Conservation (phyloP, 2,113 vertebrate species). For the Mustelus asterias region DNA sequence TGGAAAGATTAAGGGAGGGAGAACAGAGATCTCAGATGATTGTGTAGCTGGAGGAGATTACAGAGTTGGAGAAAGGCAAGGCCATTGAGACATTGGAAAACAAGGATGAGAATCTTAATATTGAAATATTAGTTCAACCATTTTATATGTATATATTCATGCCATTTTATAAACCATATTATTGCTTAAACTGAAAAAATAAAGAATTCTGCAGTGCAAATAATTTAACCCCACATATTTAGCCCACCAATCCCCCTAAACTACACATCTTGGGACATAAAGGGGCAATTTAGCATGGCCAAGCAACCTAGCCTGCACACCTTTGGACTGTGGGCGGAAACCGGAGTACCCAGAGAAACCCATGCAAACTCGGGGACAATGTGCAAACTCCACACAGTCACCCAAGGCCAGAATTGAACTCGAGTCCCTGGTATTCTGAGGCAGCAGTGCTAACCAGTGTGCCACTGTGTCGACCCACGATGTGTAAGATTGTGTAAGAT, state of each 20-base stretch:
- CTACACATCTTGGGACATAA: too few species aligned
- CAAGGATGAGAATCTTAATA: not conserved
- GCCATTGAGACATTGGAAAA: not conserved
- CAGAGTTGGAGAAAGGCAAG: not conserved
- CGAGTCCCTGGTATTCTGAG: too few species aligned
- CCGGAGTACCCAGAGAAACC: too few species aligned
- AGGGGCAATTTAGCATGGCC: too few species aligned
- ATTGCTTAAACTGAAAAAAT: not conserved
- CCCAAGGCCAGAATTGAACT: too few species aligned
- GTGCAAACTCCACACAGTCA: too few species aligned
- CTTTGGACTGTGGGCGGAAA: too few species aligned
- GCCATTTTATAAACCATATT: not conserved
- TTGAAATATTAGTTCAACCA: not conserved
- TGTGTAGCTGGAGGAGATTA: not conserved
- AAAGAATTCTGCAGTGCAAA: not conserved
- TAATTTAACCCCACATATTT: not conserved
- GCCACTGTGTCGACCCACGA: too few species aligned
- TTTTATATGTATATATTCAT: not conserved
- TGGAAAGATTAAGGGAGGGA: not conserved
- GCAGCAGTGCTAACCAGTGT: too few species aligned
- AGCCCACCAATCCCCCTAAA: too few species aligned
- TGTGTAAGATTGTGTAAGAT: not conserved
- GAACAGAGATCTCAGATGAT: not conserved
- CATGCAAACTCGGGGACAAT: too few species aligned
- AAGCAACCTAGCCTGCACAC: too few species aligned